phyloP scores from a whole-genome alignment of 2,113 vertebrate species.

The sheep (Ovis aries) region ARS-UI_Ramb_v3.0 NC_056060.1:75389001-75389500 shows the following conservation, averaged over 20 bases:
- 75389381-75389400: neutral
- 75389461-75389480: neutral
- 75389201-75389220: neutral
- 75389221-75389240: neutral
- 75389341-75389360: neutral
- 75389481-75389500: neutral
- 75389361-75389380: neutral
- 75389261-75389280: neutral
- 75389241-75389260: neutral
- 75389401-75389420: neutral
- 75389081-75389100: neutral
- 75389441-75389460: neutral
- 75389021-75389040: neutral
- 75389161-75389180: conserved; percentile 8
- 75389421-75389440: neutral
- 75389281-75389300: neutral
- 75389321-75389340: neutral
- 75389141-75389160: neutral
- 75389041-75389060: neutral
- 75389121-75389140: neutral
- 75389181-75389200: neutral
- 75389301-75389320: neutral
- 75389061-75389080: neutral
- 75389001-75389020: fast-evolving
- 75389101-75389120: neutral